Base-by-base conservation (phyloP, 1,140 invertebrate genomes). In the Pantala flavescens region DNA sequence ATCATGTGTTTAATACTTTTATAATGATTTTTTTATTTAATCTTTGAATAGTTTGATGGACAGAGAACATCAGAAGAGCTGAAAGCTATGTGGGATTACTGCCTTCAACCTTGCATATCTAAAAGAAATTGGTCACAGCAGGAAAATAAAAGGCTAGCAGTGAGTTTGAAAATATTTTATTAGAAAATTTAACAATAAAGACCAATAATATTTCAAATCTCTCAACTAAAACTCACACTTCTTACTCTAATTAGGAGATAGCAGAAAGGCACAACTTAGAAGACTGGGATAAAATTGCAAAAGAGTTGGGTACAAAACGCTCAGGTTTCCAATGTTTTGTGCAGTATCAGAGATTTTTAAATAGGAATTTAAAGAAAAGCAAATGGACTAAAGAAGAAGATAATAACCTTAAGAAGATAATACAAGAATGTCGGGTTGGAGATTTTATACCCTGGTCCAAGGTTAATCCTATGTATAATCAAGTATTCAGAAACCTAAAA, bases 291-390 rank as follows among this genome's bases (percentile, higher is more conserved):
- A 70, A 74, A 0, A 90, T 91, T 77, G 87, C 89, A 0, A 72
- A 80, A 63, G 78, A 84, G 77, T 77, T 91, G 16, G 79, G 80
- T 0, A 89, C 84, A 21, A 82, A 84, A 2, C 83, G 90, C 43
- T 87, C 87, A 21, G 87, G 85, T 11, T 91, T 89, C 79, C 88
- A 90, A 77, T 88, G 87, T 78, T 90, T 89, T 80, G 83, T 90
- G 5, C 87, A 89, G 77, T 89, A 85, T 36, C 73, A 74, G n/a
- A 74, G 71, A 1, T 36, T 24, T 24, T 42, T 74, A 7, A 76
- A 76, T 36, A 43, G 71, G 19, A 24, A 71, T 11, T 55, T 72
- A 70, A 76, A 28, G 70, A 74, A 71, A 63, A 72, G 79, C 43
- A 82, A 81, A 74, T 91, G 90, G 88, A 82, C 83, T n/a, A 78